Base-by-base conservation (phyloP, 30 jellyfish, hydroid and myxozoan species). In the Cassiopea xamachana region DNA sequence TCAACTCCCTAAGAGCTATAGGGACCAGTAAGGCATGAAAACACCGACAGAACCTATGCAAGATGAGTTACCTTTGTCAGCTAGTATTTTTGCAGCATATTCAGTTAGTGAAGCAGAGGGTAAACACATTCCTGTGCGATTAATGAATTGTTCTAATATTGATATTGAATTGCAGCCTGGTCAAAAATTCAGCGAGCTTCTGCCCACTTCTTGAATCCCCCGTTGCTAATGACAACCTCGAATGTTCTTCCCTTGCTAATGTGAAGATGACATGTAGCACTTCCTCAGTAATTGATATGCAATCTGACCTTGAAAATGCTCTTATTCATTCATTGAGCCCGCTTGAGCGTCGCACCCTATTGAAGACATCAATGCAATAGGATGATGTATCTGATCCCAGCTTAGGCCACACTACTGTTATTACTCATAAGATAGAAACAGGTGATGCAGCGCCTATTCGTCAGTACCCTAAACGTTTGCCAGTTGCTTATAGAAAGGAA, bases 401-500 rank as follows among this genome's bases (percentile, higher is more conserved):
- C 69, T 72, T 72, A 71, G 94, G 94, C 46, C 91, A 87, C 77
- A 77, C 90, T 48, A 43, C 46, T 72, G 89, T 82, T 58, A 59
- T 90, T 7, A 45, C 48, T 0, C 97, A 90, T 49, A 7, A 51
- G 4, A 90, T 83, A 16, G 89, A 76, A 39, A 90, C 97, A 50
- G 94, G 93, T 47, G 75, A 18, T 50, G 80, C 73, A 44, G 90
- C 97, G 10, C 64, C 64, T 2, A 90, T 90, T 43, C 90, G 90
- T 1, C 93, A 90, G 55, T 67, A 72, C 45, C 94, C 97, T 15
- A 27, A 87, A 4, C 59, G 94, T 15, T 76, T 91, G 18, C 94
- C 97, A 4, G 64, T 1, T 81, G 85, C 89, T 47, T 84, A 77
- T 46, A 73, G 94, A 58, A 90, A 77, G 2, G 97, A 91, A 48